A percentile compares a stretch with the other conserved stretches of the same genome.
phyloP scores from a whole-genome alignment of 2,113 vertebrate species.

The Ciconia stormi region DNA sequence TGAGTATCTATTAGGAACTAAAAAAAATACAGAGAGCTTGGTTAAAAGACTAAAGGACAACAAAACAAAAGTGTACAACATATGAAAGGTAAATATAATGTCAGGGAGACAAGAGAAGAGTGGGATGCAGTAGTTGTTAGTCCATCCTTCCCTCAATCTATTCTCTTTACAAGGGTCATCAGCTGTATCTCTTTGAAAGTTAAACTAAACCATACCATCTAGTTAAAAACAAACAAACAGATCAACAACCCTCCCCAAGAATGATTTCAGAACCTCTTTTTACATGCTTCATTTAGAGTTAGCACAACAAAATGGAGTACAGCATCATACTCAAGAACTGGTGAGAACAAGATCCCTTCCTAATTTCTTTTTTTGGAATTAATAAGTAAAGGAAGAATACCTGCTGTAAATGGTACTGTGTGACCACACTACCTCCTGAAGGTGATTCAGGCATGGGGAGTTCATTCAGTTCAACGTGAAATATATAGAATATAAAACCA shows the following conservation, averaged over 20 bases:
- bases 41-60: not conserved
- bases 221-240: not conserved
- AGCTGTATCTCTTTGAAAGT: not conserved
- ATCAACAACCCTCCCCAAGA: not conserved
- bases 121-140: too few relatives aligned
- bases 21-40: not conserved
- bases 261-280: not conserved
- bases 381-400: conserved; percentile 6
- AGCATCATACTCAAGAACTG: not conserved
- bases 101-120: not conserved
- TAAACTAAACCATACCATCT: not conserved
- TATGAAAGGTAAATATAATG: accelerated
- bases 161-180: not conserved
- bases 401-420: conserved; percentile 78
- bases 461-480: conserved; percentile 86
- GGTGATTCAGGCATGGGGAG: conserved; percentile 76
- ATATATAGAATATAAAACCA: conserved; percentile 91
- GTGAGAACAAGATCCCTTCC: not conserved
- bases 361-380: not conserved
- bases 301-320: not conserved
- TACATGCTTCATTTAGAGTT: not conserved
- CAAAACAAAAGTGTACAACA: not conserved
- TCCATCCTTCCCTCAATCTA: not conserved
- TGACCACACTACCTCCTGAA: conserved; percentile 48
- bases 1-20: not conserved